A percentile compares a stretch with the other conserved stretches of the same genome.
These are phyloP conservation scores for Gymnocephalus cernua DNA, from an alignment of 2,113 vertebrate species.

Conservation along the genomic window DNA sequence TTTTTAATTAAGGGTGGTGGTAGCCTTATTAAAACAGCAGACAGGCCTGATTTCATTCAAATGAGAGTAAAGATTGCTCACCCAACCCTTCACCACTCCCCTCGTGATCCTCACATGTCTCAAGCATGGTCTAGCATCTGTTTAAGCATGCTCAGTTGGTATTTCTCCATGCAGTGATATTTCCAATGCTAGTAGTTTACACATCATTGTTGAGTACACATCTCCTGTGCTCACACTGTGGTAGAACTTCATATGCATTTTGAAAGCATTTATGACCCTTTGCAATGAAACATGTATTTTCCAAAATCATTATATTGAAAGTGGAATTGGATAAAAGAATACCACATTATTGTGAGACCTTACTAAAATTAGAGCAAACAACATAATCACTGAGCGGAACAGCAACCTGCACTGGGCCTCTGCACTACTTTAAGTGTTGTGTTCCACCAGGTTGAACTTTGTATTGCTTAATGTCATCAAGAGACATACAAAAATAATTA, in stretches of 20 bases:
- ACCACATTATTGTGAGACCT: neutral
- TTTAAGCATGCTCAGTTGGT: constrained; percentile 39
- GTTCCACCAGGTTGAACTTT: neutral
- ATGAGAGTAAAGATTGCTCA: neutral
- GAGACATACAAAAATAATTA: neutral
- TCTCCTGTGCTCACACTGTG: neutral
- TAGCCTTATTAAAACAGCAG: constrained; percentile 16
- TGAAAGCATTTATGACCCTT: neutral
- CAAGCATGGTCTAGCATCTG: constrained; percentile 35
- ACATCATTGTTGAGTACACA: neutral
- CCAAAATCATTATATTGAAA: neutral
- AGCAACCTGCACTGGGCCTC: neutral
- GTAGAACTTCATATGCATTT: neutral
- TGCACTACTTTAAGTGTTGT: neutral
- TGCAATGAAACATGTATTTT: neutral
- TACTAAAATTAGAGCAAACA: neutral
- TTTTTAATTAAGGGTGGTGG: constrained; percentile 15
- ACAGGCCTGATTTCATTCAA: constrained; percentile 22
- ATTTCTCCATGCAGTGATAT: constrained; percentile 8
- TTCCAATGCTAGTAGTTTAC: constrained; percentile 29
- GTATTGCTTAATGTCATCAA: neutral
- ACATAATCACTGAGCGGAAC: neutral
- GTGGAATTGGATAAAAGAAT: neutral
- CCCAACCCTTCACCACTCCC: constrained; percentile 24
- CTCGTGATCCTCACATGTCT: constrained; percentile 67